Evolutionary conservation across 2,797 vertebrate species (phyloP), one percentile per base, ranked within the genome.

Genomic region (Ambastaia sidthimunki): DNA sequence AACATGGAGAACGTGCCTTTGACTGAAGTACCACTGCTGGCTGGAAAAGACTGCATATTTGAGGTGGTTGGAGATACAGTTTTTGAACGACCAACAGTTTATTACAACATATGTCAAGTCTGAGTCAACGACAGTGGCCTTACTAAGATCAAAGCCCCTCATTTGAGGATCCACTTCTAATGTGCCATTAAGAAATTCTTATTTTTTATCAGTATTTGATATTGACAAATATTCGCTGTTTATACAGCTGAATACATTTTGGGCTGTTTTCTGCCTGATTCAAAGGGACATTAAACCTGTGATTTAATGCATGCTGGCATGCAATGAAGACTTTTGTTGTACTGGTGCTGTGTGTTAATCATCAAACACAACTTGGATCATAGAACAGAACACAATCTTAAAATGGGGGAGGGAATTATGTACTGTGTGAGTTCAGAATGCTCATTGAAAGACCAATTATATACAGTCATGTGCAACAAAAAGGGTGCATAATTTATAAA

Each of bases 51-150:
- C 48, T 86, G 85, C 0, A 79, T 93, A 54, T 93, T 90, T 0
- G 92, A 94, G 19, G 78, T 89, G 47, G 83, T 82, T 3, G 91
- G 89, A 3, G 93, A 93, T 34, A 83, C 84, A 0, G 52, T 85
- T n/a, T 71, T 85, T 0, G 91, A 93, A 15, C 81, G 84, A 0
- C 91, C 92, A 25, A 95, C 92, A 1, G 90, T 93, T 71, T 95
- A 94, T 71, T 96, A 95, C 34, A 95, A 94, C 90, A 93, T 96
- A 90, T 96, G 95, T 23, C 95, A 95, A 89, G 95, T 96, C 78
- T 96, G 90, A 94, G 1, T 62, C 7, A 71, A 12, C 37, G 18
- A 10, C 19, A 34, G 28, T 21, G 60, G 85, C 81, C 83, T 80
- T 83, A 76, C 44, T 59, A 16, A 80, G 34, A 54, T 21, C 15